Base-by-base conservation (phyloP, 2,113 vertebrate species). In the Harpagus bidentatus region DNA sequence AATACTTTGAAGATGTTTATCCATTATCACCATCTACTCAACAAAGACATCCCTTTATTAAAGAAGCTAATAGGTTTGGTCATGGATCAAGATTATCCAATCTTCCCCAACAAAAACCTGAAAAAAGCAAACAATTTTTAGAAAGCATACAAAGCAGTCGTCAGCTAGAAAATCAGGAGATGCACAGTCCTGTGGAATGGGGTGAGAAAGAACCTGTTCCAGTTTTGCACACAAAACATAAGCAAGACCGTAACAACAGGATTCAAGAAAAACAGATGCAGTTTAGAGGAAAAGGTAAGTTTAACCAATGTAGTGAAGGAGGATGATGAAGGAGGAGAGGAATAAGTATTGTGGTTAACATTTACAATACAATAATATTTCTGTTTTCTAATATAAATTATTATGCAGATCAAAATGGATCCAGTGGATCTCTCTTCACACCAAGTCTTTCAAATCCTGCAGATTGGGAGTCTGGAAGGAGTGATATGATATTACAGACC, bases 1-100 rank as follows among this genome's bases (percentile, higher is more conserved):
- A 98, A 71, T 96, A 95, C 55, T 97, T 98, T 94, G 97, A 98
- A 97, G 98, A 98, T 73, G 77, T 97, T 93, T 98, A 97, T 97
- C 98, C 97, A 11, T 92, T 94, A 34, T 90, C 95, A 69, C 96
- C 98, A n/a, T 69, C 97, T 91, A 96, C 93, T 93, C 91, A 97
- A 91, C 98, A 98, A 88, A 98, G 91, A 50, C 95, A 69, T 81
- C 97, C 95, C 21, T 96, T 65, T 74, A 93, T 95, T 97, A 95
- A 86, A 48, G 95, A 97, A 79, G 63, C 67, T 81, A 92, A 89
- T 56, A 90, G 70, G 52, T 92, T 93, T 90, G 77, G 70, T 82
- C 91, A 90, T 66, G 94, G 91, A 96, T 94, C 82, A 61, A 95
- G 94, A 96, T 96, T 92, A 76, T 21, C 89, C 82, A 89, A 84